Conservation (phyloP, 2,113 vertebrate species). For the Oreotrochilus melanogaster region DNA sequence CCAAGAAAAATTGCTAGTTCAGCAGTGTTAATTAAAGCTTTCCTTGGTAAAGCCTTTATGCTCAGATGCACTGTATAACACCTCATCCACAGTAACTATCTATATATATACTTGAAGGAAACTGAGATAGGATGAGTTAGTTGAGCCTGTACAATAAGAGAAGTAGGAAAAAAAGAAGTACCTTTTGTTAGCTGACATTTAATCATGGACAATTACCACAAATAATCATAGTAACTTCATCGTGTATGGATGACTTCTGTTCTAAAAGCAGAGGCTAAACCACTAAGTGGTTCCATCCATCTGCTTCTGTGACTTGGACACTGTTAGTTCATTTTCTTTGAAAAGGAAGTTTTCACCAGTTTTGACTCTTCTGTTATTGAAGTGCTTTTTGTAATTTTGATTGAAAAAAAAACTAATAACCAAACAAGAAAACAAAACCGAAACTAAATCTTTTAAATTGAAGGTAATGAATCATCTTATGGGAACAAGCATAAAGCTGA, state of each 20-base stretch:
- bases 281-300: slow-evolving; percentile 23
- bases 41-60: background rate
- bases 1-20: background rate
- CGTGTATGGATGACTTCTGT: background rate
- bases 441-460: background rate
- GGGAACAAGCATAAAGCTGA: background rate
- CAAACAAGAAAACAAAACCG: background rate
- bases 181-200: background rate
- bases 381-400: background rate
- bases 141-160: background rate
- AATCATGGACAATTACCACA: background rate
- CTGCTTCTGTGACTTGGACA: background rate
- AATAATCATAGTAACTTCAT: background rate
- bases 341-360: background rate
- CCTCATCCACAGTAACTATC: background rate
- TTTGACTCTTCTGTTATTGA: background rate
- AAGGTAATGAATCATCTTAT: background rate
- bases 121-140: background rate
- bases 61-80: background rate
- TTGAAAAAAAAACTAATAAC: background rate
- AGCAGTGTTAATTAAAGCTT: slow-evolving; percentile 1
- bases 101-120: background rate
- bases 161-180: background rate
- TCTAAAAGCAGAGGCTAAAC: background rate
- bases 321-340: background rate